These are phyloP conservation scores for Lordiphosa clarofinis DNA, from an alignment of 1,140 invertebrate species.

Conservation along the genomic window DNA sequence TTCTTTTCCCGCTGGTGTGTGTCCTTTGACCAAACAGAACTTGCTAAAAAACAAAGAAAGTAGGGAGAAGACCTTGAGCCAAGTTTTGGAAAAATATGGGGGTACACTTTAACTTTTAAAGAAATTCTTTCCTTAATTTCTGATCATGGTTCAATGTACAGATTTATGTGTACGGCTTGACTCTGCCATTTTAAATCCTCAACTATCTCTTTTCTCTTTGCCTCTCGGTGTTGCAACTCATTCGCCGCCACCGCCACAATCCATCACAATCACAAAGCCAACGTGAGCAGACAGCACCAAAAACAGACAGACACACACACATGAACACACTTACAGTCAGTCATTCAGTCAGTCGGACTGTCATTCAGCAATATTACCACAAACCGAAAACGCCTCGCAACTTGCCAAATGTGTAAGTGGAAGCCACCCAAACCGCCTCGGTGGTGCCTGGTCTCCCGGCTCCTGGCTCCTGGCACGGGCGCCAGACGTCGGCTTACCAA, in stretches of 20 bases:
- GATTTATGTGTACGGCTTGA: too few relatives aligned
- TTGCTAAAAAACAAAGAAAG: conserved; percentile 7
- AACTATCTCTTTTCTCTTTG: neutral
- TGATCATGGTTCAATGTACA: too few relatives aligned
- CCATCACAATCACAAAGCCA: conserved; percentile 68
- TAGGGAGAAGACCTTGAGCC: conserved; percentile 5
- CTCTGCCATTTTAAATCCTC: too few relatives aligned
- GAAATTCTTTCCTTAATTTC: too few relatives aligned
- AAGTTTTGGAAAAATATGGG: conserved; percentile 3
- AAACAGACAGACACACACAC: conserved; percentile 22
- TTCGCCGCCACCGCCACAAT: conserved; percentile 48
- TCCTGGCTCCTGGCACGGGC: neutral
- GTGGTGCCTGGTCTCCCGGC: conserved; percentile 1
- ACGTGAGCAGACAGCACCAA: conserved; percentile 37
- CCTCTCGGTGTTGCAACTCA: conserved; percentile 12
- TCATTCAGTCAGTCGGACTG: conserved; percentile 29
- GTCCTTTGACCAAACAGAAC: conserved; percentile 19
- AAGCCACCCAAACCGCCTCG: conserved; percentile 9
- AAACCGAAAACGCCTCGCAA: conserved; percentile 63
- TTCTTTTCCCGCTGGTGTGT: conserved; percentile 3
- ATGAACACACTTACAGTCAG: conserved; percentile 27
- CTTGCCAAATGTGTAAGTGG: conserved; percentile 30
- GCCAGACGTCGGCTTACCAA: conserved; percentile 67
- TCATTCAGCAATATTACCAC: conserved; percentile 65
- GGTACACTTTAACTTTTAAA: neutral